Evolutionary conservation across 2,888 invertebrate species (phyloP).

Genomic region (Dolomedes plantarius): DNA sequence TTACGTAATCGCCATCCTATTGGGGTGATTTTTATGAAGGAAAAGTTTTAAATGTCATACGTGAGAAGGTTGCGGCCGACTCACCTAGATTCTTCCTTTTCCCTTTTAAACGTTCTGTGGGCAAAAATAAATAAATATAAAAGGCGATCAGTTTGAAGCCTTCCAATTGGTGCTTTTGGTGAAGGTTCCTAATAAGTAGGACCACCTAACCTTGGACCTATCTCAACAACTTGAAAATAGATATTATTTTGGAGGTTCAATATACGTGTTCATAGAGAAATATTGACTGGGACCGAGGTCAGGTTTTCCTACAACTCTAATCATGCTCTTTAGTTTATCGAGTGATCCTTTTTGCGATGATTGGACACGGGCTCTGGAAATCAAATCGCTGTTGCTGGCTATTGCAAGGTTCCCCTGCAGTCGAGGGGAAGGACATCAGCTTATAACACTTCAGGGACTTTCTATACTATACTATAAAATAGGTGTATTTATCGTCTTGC

Average conservation of each 20-base stretch:
- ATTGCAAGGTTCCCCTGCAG: conserved; percentile 25
- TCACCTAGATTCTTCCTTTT: conserved; percentile 35
- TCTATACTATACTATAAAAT: conserved; percentile 20
- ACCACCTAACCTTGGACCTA: background rate
- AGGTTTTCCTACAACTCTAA: conserved; percentile 23
- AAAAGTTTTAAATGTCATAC: background rate
- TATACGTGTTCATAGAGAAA: background rate
- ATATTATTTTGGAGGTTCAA: conserved; percentile 56
- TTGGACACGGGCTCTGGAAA: conserved; percentile 13
- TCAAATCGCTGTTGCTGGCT: conserved; percentile 25
- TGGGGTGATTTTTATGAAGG: background rate
- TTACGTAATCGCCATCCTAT: background rate
- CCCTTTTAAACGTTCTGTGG: background rate
- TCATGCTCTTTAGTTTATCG: conserved; percentile 11
- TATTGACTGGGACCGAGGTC: background rate
- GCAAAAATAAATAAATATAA: conserved; percentile 4
- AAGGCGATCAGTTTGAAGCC: conserved; percentile 56
- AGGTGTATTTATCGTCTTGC: conserved; percentile 15
- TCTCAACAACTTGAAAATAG: background rate
- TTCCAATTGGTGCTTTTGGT: conserved; percentile 69
- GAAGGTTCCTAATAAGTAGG: conserved; percentile 69
- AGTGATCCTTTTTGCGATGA: conserved; percentile 16
- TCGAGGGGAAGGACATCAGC: conserved; percentile 37
- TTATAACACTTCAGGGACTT: conserved; percentile 70
- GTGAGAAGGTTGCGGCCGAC: conserved; percentile 62